Evolutionary conservation across 2,113 vertebrate species (phyloP).

Genomic region (Plotosus lineatus): DNA sequence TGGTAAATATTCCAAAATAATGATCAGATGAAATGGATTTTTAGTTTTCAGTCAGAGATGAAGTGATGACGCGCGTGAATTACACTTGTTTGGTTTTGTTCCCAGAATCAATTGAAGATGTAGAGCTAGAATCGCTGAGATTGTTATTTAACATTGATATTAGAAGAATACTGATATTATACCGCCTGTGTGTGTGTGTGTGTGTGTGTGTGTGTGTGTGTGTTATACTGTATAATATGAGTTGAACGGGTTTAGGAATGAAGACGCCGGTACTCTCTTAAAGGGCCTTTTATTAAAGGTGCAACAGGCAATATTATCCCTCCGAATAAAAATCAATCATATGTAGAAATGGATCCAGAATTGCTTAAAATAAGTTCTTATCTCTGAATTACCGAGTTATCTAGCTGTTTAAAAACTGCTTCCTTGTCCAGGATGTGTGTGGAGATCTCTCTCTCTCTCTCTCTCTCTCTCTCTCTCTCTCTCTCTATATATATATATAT

Average conservation of each 20-base stretch:
- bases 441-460: too few relatives aligned
- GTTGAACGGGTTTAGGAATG: neutral
- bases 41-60: neutral
- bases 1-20: neutral
- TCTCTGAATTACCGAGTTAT: neutral
- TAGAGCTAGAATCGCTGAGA: neutral
- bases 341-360: neutral
- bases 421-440: neutral
- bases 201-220: neutral
- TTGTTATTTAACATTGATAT: neutral
- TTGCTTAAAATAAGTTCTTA: neutral
- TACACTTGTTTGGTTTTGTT: neutral
- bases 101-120: neutral
- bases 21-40: neutral
- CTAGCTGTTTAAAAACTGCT: neutral
- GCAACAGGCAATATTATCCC: neutral
- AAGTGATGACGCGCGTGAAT: neutral
- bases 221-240: neutral
- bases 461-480: too few relatives aligned
- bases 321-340: neutral
- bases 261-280: too few relatives aligned
- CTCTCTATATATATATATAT: too few relatives aligned
- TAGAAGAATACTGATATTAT: neutral
- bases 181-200: neutral
- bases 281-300: neutral